Conservation (phyloP, 2,113 vertebrate species). For the Podarcis muralis region DNA sequence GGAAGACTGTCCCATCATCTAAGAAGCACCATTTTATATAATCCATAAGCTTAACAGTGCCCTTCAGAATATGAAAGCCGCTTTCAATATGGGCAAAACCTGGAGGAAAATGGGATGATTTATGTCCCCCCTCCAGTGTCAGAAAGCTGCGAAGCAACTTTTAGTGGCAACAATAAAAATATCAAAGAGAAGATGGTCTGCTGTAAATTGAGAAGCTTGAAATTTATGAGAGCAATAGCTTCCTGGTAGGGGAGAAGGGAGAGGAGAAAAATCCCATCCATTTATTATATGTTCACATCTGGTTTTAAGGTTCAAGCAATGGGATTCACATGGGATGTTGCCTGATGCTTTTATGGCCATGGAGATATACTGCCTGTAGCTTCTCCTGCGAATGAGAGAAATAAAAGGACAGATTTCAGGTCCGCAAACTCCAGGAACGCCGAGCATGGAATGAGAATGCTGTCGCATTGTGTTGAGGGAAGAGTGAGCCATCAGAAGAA, state of each 20-base stretch:
- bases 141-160: neutral
- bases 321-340: neutral
- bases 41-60: neutral
- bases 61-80: neutral
- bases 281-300: neutral
- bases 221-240: constrained; percentile 22
- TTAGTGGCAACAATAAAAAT: constrained; percentile 20
- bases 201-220: neutral
- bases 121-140: neutral
- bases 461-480: neutral
- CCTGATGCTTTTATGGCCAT: neutral
- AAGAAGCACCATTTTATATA: neutral
- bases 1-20: neutral
- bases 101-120: neutral
- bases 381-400: neutral
- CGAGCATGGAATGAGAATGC: neutral
- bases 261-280: neutral
- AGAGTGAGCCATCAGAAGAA: neutral
- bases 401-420: neutral
- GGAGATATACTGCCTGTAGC: neutral
- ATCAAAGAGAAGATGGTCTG: neutral
- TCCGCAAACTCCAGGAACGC: neutral
- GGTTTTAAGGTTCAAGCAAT: neutral
- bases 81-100: constrained; percentile 1
- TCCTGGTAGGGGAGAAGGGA: neutral